Evolutionary conservation across 2,888 invertebrate species (phyloP), one percentile per base, ranked within the genome.

Genomic region (Schizotus pectinicornis): DNA sequence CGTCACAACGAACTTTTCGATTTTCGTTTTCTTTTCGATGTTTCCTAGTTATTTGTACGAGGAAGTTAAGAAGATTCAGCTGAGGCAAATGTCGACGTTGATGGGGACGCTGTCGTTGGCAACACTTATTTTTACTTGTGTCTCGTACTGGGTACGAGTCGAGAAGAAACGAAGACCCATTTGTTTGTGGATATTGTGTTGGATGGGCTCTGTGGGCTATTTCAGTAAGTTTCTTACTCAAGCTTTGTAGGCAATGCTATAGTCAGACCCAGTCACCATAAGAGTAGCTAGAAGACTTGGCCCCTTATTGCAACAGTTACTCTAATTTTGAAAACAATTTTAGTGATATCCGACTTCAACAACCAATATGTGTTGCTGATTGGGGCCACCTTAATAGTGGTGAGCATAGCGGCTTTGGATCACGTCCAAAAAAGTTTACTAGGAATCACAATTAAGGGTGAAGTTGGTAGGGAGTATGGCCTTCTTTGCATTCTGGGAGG

Each of bases 211-310:
- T 7, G 59, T 81, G 32, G 85, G 85, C 41, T 85, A 85, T 71
- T 83, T 84, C 61, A 82, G 86, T 86, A 76, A 81, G 80, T 69
- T 47, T 43, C n/a, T n/a, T n/a, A n/a, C n/a, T n/a, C n/a, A n/a
- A n/a, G n/a, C n/a, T n/a, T n/a, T n/a, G n/a, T n/a, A n/a, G n/a
- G n/a, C n/a, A n/a, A n/a, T n/a, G n/a, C n/a, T n/a, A n/a, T n/a
- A n/a, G n/a, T n/a, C n/a, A n/a, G n/a, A n/a, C n/a, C n/a, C n/a
- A n/a, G n/a, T n/a, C n/a, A n/a, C n/a, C n/a, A n/a, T n/a, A n/a
- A n/a, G n/a, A n/a, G n/a, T n/a, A n/a, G n/a, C n/a, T n/a, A n/a
- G n/a, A n/a, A n/a, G n/a, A n/a, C n/a, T n/a, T n/a, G n/a, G n/a
- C n/a, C n/a, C n/a, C n/a, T n/a, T n/a, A n/a, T n/a, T n/a, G n/a